Evolutionary conservation across 2,888 invertebrate species (phyloP).

Genomic region (Myopa testacea): DNA sequence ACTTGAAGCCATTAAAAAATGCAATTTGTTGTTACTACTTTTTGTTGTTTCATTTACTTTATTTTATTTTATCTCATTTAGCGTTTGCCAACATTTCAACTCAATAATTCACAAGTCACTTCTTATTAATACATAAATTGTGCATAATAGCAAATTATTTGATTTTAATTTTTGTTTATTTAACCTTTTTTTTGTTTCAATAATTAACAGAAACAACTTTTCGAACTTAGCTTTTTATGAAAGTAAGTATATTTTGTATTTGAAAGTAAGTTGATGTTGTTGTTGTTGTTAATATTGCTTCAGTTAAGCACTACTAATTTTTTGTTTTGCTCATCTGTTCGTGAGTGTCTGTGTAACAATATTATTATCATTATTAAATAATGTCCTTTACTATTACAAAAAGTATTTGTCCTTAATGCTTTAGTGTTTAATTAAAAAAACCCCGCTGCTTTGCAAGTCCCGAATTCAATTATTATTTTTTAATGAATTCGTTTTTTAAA

Average conservation of each 20-base stretch:
- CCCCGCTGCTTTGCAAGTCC: background rate
- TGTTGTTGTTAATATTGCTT: background rate
- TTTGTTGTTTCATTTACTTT: conserved; percentile 15
- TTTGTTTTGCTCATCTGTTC: conserved; percentile 36
- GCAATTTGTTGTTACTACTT: conserved; percentile 33
- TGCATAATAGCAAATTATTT: no score
- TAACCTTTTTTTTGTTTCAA: background rate
- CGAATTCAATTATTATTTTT: conserved; percentile 18
- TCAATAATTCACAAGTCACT: no score
- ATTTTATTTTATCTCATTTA: conserved; percentile 29
- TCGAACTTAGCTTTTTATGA: background rate
- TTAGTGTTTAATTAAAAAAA: conserved; percentile 8
- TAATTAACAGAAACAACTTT: background rate
- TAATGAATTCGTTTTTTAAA: conserved; percentile 51
- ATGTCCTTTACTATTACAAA: background rate
- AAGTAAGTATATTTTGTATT: background rate
- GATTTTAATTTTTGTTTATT: background rate
- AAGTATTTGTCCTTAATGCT: conserved; percentile 4
- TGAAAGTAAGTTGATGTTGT: background rate
- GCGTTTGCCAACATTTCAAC: conserved; percentile 26
- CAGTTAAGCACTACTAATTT: conserved; percentile 3
- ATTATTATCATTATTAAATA: background rate
- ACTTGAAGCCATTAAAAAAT: conserved; percentile 20
- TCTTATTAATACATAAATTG: no score
- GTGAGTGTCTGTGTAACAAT: conserved; percentile 29